Evolutionary conservation across 2,888 invertebrate species (phyloP).

Genomic region (Cosmia trapezina): DNA sequence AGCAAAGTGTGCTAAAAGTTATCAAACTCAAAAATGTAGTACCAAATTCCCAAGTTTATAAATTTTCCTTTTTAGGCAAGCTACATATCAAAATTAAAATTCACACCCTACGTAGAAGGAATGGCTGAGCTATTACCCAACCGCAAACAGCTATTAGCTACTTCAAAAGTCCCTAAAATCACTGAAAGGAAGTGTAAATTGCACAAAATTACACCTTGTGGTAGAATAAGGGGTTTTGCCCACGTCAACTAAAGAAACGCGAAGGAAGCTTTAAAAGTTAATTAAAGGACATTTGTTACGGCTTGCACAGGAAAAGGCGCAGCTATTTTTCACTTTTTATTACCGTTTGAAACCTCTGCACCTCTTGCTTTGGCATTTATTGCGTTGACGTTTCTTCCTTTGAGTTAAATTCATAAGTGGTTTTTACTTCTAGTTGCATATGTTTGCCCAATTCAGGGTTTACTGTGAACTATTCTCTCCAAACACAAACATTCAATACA

Average conservation of each 20-base stretch:
- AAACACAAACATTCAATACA: background rate
- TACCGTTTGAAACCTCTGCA: conserved; percentile 32
- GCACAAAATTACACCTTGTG: conserved; percentile 29
- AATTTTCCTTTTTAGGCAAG: background rate
- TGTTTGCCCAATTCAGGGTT: background rate
- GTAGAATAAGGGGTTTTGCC: background rate
- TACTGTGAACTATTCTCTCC: background rate
- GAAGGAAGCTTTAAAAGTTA: conserved; percentile 43
- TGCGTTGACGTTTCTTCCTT: conserved; percentile 7
- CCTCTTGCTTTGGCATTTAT: conserved; percentile 10
- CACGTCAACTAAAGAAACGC: conserved; percentile 21
- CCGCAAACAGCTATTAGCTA: conserved; percentile 17
- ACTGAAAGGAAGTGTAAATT: conserved; percentile 15
- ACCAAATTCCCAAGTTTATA: background rate
- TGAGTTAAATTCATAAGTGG: background rate
- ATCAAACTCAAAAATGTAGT: background rate
- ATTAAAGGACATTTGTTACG: conserved; percentile 49
- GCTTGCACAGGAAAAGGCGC: conserved; percentile 27
- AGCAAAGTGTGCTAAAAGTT: background rate
- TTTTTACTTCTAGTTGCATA: background rate
- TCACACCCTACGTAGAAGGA: background rate
- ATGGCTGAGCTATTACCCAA: background rate
- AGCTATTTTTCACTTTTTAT: conserved; percentile 37
- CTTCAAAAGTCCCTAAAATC: conserved; percentile 38
- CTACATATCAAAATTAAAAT: conserved; percentile 11